Percentiles rank a stretch among this genome's conserved stretches.
These are phyloP conservation scores for Hypomecis atomaria DNA, from an alignment of 2,888 invertebrate genomes.

Conservation along the genomic window DNA sequence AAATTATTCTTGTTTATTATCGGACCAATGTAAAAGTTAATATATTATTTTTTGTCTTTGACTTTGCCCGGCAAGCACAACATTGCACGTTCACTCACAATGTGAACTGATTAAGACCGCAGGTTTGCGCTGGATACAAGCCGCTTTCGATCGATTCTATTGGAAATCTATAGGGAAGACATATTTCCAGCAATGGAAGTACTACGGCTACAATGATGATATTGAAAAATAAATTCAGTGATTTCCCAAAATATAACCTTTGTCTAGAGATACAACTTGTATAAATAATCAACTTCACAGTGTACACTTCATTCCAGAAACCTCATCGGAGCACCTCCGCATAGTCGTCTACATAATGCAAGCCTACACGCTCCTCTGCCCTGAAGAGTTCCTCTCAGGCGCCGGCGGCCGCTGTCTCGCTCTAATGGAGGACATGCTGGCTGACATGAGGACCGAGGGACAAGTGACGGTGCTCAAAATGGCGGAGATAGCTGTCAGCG, in stretches of 20 bases:
- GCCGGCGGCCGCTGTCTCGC: constrained; percentile 89
- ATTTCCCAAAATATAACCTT: too few species aligned
- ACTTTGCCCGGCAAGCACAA: too few species aligned
- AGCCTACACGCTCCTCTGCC: constrained; percentile 92
- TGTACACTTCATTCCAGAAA: constrained; percentile 82
- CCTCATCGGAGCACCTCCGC: constrained; percentile 92
- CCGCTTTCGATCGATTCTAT: too few species aligned
- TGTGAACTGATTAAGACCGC: too few species aligned
- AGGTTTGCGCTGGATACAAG: too few species aligned
- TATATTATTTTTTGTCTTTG: too few species aligned
- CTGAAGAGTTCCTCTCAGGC: constrained; percentile 90
- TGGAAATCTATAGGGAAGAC: neutral
- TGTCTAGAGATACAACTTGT: too few species aligned
- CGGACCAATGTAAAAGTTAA: too few species aligned
- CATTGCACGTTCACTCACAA: too few species aligned
- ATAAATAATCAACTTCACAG: too few species aligned
- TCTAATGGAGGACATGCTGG: constrained; percentile 88
- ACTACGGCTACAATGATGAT: neutral
- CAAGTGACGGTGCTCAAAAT: constrained; percentile 87
- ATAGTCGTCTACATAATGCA: constrained; percentile 92
- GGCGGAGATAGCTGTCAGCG: constrained; percentile 88
- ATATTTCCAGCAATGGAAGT: neutral
- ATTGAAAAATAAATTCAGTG: too few species aligned
- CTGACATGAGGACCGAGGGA: constrained; percentile 87
- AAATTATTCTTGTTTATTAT: too few species aligned